These are phyloP conservation scores for Octomys mimax DNA, from an alignment of 2,797 vertebrate species.

Conservation along the genomic window DNA sequence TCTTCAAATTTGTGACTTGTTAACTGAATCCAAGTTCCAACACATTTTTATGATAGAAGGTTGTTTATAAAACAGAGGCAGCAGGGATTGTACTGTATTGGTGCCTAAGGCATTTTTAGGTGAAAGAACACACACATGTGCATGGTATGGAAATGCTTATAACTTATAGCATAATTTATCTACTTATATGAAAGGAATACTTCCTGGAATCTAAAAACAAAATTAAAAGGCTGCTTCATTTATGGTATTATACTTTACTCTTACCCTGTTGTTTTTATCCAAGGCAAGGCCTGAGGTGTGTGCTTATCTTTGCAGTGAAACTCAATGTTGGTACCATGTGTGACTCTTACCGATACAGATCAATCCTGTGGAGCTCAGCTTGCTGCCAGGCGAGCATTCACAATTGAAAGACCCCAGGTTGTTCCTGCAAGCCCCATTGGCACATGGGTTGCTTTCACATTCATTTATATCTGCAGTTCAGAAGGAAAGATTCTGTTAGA, in stretches of 20 bases:
- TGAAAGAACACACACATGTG: conserved; percentile 15
- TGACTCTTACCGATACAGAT: conserved; percentile 96
- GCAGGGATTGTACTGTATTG: conserved; percentile 44
- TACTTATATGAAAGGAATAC: neutral
- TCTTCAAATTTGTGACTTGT: conserved; percentile 56
- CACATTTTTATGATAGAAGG: conserved; percentile 47
- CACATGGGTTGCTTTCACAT: conserved; percentile 96
- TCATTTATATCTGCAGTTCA: conserved; percentile 95
- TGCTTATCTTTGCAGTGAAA: neutral
- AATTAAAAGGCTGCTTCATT: neutral
- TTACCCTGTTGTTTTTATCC: neutral
- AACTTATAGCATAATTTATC: neutral
- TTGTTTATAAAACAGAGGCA: conserved; percentile 55
- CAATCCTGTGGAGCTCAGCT: conserved; percentile 96
- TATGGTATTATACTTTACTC: neutral
- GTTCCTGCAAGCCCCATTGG: conserved; percentile 97
- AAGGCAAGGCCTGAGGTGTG: neutral
- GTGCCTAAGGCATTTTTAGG: conserved; percentile 23
- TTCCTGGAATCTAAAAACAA: conserved; percentile 7
- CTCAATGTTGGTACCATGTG: neutral
- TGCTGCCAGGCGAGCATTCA: conserved; percentile 98
- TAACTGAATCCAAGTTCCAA: conserved; percentile 64
- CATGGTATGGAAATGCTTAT: conserved; percentile 40
- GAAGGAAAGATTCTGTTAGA: conserved; percentile 82
- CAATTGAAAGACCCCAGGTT: conserved; percentile 97